Evolutionary conservation across 2,797 vertebrate species (phyloP), one percentile per base, ranked within the genome.

Genomic region (Gymnopithys bicolor): DNA sequence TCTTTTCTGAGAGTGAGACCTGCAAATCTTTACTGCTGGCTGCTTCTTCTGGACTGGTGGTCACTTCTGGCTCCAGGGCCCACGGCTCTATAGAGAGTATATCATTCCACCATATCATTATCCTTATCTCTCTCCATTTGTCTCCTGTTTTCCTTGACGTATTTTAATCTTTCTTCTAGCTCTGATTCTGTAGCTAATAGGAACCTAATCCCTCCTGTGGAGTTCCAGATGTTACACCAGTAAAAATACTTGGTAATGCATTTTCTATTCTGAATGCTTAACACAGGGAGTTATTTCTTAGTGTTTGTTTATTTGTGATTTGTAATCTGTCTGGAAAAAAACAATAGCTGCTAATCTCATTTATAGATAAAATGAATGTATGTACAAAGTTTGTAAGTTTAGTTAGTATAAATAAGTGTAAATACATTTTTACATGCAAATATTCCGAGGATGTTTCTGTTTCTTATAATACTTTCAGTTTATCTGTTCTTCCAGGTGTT

Each of bases 271-370:
- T 14, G 2, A 76, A 46, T 39, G 70, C 37, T 64, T 48, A 81
- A 79, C 41, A 35, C 22, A 63, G 10, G 4, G 18, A 84, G n/a
- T 70, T 89, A 66, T 6, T 95, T 93, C 84, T 91, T 90, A 66
- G 69, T 14, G 85, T 91, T 89, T 69, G 73, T 73, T 91, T 81
- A 76, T 55, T 46, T 6, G 3, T 17, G 9, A 35, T 89, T 95
- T 90, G 52, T 63, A 86, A 80, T 89, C 79, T 60, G 14, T 88
- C 75, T 91, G 66, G 78, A 89, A 89, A 62, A 58, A 95, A 92
- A 76, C 39, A 90, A 5, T 76, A 51, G 58, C 78, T 93, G 70
- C 59, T 93, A 82, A 93, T 94, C 74, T 80, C 10, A 84, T 68
- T 68, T 82, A 62, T 27, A 94, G 55, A 75, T 89, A 77, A 90